Evolutionary conservation across 2,113 vertebrate genomes (phyloP).

Genomic region (Corvus cornix): DNA sequence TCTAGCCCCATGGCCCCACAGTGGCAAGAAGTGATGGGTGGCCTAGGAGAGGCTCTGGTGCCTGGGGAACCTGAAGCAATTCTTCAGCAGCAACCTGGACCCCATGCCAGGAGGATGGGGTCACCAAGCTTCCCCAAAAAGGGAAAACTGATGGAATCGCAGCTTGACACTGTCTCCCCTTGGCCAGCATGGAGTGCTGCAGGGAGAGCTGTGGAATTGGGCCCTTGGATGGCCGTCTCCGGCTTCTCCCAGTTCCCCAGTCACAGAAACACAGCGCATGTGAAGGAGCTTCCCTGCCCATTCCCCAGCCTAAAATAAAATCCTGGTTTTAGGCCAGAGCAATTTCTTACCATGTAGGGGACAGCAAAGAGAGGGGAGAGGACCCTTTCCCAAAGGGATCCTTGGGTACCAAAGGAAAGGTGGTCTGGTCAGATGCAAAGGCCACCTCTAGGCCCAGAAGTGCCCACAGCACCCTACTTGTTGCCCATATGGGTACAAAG

Average conservation of each 20-base stretch:
- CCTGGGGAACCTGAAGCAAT: neutral
- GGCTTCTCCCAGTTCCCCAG: neutral
- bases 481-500: neutral
- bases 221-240: neutral
- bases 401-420: neutral
- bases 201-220: neutral
- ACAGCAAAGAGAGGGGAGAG: neutral
- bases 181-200: neutral
- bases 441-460: neutral
- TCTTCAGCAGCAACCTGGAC: neutral
- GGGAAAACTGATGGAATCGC: neutral
- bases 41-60: neutral
- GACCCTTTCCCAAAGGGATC: neutral
- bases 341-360: neutral
- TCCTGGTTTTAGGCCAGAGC: neutral
- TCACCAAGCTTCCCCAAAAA: neutral
- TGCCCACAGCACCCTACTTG: neutral
- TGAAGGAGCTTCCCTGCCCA: neutral
- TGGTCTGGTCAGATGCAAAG: neutral
- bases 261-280: accelerated
- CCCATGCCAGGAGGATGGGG: neutral
- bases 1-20: neutral
- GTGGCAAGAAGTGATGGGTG: neutral
- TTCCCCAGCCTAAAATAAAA: neutral
- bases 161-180: neutral